Evolutionary conservation across 1,140 invertebrate genomes (phyloP), one percentile per base, ranked within the genome.

Genomic region (Sminthurides bifidus): DNA sequence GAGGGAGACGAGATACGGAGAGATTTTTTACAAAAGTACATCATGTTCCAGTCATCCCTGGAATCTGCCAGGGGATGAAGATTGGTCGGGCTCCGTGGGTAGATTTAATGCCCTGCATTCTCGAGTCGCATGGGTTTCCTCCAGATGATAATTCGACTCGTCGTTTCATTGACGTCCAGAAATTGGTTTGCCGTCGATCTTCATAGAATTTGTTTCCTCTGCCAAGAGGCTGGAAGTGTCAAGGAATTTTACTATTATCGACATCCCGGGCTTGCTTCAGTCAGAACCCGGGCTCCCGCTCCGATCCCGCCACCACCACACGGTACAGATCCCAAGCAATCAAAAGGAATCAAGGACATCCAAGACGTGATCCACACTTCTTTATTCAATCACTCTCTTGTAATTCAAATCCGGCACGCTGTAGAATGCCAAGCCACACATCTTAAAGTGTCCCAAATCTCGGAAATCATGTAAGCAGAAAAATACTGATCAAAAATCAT

Each of bases 101-200:
- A 27, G 53, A 49, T 38, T 35, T 46, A 24, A 45, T 55, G 30
- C 58, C 56, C 56, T 51, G 56, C 58, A 53, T 49, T 56, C 48
- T n/a, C 58, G 38, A 38, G 23, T 54, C 35, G 51, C 52, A 26
- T 54, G 23, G 31, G 17, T 53, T 41, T 56, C 46, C 54, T 53
- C 40, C 48, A 40, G 54, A 60, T 60, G 54, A 60, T 60, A 60
- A 60, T 60, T 60, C 54, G 54, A 57, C 26, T 26, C 51, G 59
- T 57, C 59, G 43, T 60, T 60, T 60, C 59, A 60, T 60, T 60
- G 54, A 60, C 54, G 59, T 50, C 19, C 51, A 41, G 44, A 60
- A 60, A 60, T 60, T 60, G 59, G 54, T 60, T 60, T 60, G 54
- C 59, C 57, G 59, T 60, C 54, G 59, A 60, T 49, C 59, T 41